Percentiles rank a stretch among this genome's conserved stretches.
These are phyloP conservation scores for Tapirus terrestris DNA, from an alignment of 2,113 vertebrate species.

Conservation along the genomic window DNA sequence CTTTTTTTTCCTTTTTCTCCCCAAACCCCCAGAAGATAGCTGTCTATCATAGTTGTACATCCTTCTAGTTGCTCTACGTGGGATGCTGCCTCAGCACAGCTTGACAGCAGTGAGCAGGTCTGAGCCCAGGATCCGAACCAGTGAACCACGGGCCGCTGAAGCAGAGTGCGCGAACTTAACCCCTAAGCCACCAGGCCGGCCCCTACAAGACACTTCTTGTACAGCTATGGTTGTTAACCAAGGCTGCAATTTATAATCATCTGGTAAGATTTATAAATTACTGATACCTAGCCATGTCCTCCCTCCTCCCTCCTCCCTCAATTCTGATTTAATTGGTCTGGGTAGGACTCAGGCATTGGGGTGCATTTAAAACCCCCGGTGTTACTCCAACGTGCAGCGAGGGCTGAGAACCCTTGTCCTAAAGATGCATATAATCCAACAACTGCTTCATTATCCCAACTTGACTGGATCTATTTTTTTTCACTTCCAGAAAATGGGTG, in stretches of 20 bases:
- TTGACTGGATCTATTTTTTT: background rate
- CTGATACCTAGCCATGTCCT: background rate
- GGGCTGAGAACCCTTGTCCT: background rate
- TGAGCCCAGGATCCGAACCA: no score
- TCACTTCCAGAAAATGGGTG: background rate
- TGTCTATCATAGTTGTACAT: no score
- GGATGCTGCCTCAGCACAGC: no score
- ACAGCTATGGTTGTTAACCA: background rate
- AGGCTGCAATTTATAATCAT: background rate
- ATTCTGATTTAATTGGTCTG: background rate
- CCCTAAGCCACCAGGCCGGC: no score
- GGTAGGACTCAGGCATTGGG: background rate
- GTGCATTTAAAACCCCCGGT: background rate
- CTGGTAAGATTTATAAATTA: background rate
- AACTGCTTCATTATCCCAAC: background rate
- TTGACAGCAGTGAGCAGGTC: no score
- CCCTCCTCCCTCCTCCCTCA: no score
- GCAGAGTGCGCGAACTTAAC: no score
- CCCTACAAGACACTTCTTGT: background rate
- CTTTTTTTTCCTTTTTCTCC: no score
- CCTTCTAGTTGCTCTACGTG: no score
- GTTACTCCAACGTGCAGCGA: background rate
- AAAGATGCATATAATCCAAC: background rate
- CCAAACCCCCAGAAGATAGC: no score
- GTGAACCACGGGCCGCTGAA: no score